These are phyloP conservation scores for Tetraodon nigroviridis DNA, from an alignment of 2,113 vertebrate species.

Conservation along the genomic window DNA sequence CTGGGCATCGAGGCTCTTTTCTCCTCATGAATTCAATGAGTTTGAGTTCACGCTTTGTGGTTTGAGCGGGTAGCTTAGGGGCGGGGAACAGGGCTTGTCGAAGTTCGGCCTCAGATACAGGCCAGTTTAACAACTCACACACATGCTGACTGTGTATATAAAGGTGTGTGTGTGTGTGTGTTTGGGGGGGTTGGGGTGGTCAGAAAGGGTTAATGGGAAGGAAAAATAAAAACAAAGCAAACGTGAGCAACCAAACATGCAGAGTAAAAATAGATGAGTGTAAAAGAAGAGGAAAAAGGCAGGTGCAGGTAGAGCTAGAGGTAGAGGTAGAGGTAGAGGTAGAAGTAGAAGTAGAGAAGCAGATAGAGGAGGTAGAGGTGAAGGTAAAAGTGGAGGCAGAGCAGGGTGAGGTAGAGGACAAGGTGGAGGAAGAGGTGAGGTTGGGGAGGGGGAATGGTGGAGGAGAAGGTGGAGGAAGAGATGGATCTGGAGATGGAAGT, in stretches of 20 bases:
- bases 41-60: slow-evolving; percentile 84
- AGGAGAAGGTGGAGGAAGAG: not conserved
- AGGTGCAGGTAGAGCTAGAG: too few species aligned
- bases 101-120: slow-evolving; percentile 76
- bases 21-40: slow-evolving; percentile 89
- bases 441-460: too few species aligned
- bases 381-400: too few species aligned
- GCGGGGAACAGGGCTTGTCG: slow-evolving; percentile 71
- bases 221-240: slow-evolving; percentile 22
- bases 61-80: slow-evolving; percentile 73
- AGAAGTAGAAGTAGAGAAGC: too few species aligned
- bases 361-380: too few species aligned
- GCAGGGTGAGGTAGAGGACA: too few species aligned
- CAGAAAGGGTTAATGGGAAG: not conserved
- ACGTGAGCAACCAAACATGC: slow-evolving; percentile 33
- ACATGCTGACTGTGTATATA: slow-evolving; percentile 77
- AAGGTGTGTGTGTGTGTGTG: not conserved
- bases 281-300: not conserved
- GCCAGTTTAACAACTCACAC: slow-evolving; percentile 81
- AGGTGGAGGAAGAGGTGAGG: too few species aligned
- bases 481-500: too few species aligned
- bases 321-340: too few species aligned
- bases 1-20: slow-evolving; percentile 82
- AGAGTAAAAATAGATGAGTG: slow-evolving; percentile 2
- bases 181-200: not conserved